Percentiles rank a stretch among this genome's conserved stretches.
phyloP scores from a whole-genome alignment of 2,797 vertebrate genomes.

The Gila robusta region DNA sequence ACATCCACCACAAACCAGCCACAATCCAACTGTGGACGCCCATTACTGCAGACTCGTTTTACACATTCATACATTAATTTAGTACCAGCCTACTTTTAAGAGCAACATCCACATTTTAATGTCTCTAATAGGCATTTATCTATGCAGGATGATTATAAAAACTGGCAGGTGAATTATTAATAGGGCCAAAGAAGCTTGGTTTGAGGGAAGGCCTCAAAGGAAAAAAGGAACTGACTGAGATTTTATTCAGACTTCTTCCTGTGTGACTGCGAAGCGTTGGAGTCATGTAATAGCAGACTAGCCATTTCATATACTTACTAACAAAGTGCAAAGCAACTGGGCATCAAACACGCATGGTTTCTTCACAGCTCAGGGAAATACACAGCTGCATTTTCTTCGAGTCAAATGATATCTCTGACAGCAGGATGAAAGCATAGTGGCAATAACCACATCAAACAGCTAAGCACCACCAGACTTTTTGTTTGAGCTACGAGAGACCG shows the following conservation, averaged over 20 bases:
- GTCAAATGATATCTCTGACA: neutral
- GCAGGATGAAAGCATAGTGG: neutral
- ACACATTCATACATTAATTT: constrained; percentile 13
- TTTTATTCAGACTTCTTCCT: constrained; percentile 12
- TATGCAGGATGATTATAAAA: constrained; percentile 34
- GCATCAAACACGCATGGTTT: neutral
- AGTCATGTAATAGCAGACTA: neutral
- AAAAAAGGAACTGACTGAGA: constrained; percentile 13
- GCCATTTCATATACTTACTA: neutral
- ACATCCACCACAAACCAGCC: neutral
- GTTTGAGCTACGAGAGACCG: neutral
- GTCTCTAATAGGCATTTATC: constrained; percentile 32
- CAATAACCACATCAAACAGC: constrained; percentile 15
- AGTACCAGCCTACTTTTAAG: constrained; percentile 1
- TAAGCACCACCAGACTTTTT: neutral
- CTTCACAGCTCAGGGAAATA: neutral
- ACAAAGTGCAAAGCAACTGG: neutral
- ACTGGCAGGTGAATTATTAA: constrained; percentile 47
- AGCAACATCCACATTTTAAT: neutral
- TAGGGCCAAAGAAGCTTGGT: neutral
- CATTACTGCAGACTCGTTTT: neutral
- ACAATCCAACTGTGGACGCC: neutral
- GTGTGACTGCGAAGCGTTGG: neutral
- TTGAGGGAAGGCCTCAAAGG: constrained; percentile 5
- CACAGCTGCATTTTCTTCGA: neutral